Evolutionary conservation across 2,888 invertebrate species (phyloP), one percentile per base, ranked within the genome.

Genomic region (Sclerodermus sp.): DNA sequence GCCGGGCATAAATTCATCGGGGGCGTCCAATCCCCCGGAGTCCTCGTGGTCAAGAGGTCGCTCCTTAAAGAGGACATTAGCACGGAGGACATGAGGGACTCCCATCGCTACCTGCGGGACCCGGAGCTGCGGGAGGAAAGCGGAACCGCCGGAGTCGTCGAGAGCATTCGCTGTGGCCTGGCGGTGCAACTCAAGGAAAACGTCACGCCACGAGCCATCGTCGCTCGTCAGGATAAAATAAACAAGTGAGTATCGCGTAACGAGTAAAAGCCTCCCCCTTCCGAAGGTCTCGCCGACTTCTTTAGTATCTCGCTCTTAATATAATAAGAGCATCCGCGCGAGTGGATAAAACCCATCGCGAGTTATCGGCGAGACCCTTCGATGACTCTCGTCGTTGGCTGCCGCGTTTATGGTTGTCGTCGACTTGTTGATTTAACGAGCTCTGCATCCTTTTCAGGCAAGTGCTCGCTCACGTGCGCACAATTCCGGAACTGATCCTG

Each of bases 1-100:
- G 90, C 93, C 45, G 88, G 91, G 42, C 93, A 93, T 80, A 94
- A 94, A 78, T 93, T 95, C 75, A 84, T 93, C 32, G 95, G 95
- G 1, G 95, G 94, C 1, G 89, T 92, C 0, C 91, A 92, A 70
- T 91, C 93, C 0, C 93, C 94, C 10, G 87, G 86, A 75, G 80
- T 85, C 12, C 77, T 82, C 8, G 81, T 85, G 15, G 79, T 81
- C 15, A 85, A 85, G 67, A 81, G 78, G 47, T 78, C 80, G 14
- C 79, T 84, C 1, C 80, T 84, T 38, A 80, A 73, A 54, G 78
- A 81, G 55, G 80, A 72, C 30, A 53, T 71, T n/a, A 65, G 56
- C 30, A 50, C 62, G 17, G 75, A 75, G 49, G 75, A 76, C 54
- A 76, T 75, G 71, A 64, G 76, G 47, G 77, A 77, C 51, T 76